Evolutionary conservation across 2,113 vertebrate species (phyloP).

Genomic region (Larimichthys polyactis): DNA sequence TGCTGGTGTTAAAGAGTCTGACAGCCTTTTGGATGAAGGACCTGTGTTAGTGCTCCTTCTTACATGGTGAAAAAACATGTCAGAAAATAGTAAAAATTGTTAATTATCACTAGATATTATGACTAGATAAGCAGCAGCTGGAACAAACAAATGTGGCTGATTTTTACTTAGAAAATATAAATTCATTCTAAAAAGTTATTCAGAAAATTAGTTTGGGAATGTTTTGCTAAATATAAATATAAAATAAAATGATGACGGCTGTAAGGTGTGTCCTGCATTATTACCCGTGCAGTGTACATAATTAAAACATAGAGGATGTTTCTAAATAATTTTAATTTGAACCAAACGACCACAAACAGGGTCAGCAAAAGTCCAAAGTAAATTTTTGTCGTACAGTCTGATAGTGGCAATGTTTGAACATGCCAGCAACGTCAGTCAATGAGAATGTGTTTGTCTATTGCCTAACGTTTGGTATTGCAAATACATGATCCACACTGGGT

Average conservation of each 20-base stretch:
- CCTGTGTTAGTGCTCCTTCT: no score
- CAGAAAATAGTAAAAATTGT: neutral
- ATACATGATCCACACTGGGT: neutral
- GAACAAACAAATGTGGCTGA: neutral
- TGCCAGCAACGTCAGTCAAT: neutral
- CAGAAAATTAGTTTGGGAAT: neutral
- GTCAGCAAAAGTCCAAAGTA: neutral
- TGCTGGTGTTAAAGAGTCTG: no score
- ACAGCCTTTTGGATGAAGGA: no score
- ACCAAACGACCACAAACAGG: neutral
- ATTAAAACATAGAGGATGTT: neutral
- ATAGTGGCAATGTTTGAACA: neutral
- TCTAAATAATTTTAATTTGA: neutral
- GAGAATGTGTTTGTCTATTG: slow-evolving; percentile 3
- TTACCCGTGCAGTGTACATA: no score
- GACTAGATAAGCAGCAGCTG: neutral
- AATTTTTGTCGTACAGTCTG: neutral
- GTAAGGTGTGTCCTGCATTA: neutral
- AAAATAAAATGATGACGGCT: neutral
- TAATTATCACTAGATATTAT: no score
- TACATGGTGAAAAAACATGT: no score
- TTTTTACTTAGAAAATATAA: neutral
- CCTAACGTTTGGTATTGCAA: neutral
- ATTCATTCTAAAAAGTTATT: neutral
- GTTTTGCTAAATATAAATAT: neutral